Conservation (phyloP, 2,113 vertebrate species). For the Grantiella picta region DNA sequence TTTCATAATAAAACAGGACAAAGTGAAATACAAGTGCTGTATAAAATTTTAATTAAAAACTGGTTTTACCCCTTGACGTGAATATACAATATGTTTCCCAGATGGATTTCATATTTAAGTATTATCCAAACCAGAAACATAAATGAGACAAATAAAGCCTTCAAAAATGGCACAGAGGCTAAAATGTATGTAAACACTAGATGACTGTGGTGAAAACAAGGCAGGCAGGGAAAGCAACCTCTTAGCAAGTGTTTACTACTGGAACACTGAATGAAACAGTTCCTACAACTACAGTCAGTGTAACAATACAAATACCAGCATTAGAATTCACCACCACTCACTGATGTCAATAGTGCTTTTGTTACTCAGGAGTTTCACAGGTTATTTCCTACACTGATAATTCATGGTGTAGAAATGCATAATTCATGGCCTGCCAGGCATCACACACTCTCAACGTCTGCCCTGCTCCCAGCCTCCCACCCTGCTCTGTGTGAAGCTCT, state of each 20-base stretch:
- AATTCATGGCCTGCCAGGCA: not conserved
- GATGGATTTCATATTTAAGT: slow-evolving; percentile 79
- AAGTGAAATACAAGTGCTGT: slow-evolving; percentile 75
- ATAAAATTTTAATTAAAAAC: slow-evolving; percentile 83
- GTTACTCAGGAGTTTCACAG: not conserved
- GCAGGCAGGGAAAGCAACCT: slow-evolving; percentile 46
- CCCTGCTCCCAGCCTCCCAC: not conserved
- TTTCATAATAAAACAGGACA: slow-evolving; percentile 83
- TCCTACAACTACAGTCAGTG: not conserved
- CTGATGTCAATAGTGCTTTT: not conserved
- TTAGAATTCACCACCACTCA: not conserved
- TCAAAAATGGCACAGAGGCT: slow-evolving; percentile 71
- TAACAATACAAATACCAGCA: not conserved
- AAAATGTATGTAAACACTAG: slow-evolving; percentile 73
- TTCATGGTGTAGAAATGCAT: not conserved
- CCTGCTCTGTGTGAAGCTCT: not conserved
- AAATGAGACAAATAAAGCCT: slow-evolving; percentile 76
- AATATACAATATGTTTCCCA: slow-evolving; percentile 78
- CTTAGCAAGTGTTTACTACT: slow-evolving; percentile 40
- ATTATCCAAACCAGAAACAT: slow-evolving; percentile 71
- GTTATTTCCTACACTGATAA: not conserved
- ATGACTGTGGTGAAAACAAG: slow-evolving; percentile 68
- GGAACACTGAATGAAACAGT: not conserved
- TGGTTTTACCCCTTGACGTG: slow-evolving; percentile 69
- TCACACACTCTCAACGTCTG: not conserved